These are phyloP conservation scores for Pararge aegeria DNA, from an alignment of 1,140 invertebrate species.

Conservation along the genomic window DNA sequence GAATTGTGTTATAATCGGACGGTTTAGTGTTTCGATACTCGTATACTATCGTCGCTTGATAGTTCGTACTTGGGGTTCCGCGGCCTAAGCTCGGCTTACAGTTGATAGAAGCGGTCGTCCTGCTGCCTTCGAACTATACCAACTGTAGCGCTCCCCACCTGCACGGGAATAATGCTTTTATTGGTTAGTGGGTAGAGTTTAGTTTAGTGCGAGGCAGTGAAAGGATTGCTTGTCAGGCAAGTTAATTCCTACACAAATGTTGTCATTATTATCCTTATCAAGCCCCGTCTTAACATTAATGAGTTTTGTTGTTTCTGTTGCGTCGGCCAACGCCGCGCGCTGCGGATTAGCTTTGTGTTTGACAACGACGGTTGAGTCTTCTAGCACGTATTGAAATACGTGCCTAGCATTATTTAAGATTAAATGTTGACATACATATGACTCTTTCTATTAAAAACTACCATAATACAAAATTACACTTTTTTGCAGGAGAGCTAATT, in stretches of 20 bases:
- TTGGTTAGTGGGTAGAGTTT: background rate
- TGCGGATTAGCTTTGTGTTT: too few species aligned
- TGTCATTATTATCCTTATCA: conserved; percentile 22
- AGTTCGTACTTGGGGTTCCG: conserved; percentile 15
- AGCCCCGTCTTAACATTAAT: conserved; percentile 11
- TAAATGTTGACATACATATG: too few species aligned
- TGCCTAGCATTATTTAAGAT: too few species aligned
- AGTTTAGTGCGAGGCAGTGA: background rate
- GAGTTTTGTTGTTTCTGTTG: conserved; percentile 10
- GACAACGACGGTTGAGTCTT: too few species aligned
- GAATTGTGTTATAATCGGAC: too few species aligned
- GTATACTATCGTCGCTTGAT: background rate
- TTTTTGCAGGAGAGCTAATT: too few species aligned
- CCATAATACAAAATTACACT: too few species aligned
- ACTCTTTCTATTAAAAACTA: too few species aligned
- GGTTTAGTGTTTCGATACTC: too few species aligned
- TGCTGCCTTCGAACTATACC: conserved; percentile 17
- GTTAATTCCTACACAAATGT: conserved; percentile 26
- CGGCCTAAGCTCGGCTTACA: conserved; percentile 22
- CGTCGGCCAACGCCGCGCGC: too few species aligned
- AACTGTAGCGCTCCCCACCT: background rate
- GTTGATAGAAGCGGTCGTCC: conserved; percentile 26
- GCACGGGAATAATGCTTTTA: background rate
- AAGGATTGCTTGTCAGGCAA: conserved; percentile 11
- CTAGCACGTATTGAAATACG: too few species aligned